Evolutionary conservation across 1,140 invertebrate genomes (phyloP).

Genomic region (Eciton burchellii): DNA sequence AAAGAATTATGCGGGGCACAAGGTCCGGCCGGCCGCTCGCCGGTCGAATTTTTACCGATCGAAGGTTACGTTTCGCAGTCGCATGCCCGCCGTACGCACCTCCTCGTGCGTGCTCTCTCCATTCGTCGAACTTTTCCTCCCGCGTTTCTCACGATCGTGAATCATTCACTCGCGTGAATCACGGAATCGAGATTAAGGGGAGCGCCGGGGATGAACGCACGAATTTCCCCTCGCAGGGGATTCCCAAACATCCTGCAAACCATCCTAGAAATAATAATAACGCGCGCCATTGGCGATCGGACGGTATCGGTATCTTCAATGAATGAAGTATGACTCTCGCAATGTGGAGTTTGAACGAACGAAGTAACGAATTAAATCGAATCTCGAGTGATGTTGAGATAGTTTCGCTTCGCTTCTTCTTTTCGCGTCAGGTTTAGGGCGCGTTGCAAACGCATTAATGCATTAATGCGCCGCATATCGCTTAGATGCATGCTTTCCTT

Average conservation of each 20-base stretch:
- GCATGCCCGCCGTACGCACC: conserved; percentile 45
- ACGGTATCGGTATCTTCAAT: no score
- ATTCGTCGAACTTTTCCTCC: neutral
- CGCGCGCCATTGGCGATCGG: no score
- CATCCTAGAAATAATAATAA: no score
- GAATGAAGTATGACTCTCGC: no score
- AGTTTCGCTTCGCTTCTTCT: no score
- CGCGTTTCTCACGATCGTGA: conserved; percentile 53
- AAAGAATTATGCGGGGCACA: conserved; percentile 81
- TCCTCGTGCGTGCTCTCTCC: neutral
- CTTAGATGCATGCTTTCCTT: no score
- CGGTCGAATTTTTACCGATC: conserved; percentile 78
- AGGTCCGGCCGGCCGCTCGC: conserved; percentile 80
- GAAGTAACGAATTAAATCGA: no score
- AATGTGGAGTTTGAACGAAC: no score
- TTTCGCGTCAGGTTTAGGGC: no score
- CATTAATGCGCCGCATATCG: no score
- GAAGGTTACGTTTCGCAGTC: conserved; percentile 78
- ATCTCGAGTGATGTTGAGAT: no score
- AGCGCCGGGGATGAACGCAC: neutral
- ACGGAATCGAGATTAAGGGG: conserved; percentile 70
- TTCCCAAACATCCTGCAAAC: neutral
- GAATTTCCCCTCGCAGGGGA: neutral
- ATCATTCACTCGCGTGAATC: conserved; percentile 66
- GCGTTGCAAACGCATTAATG: no score